Conservation (phyloP, 2,888 invertebrate species). For the Drosophila anomelani region DNA sequence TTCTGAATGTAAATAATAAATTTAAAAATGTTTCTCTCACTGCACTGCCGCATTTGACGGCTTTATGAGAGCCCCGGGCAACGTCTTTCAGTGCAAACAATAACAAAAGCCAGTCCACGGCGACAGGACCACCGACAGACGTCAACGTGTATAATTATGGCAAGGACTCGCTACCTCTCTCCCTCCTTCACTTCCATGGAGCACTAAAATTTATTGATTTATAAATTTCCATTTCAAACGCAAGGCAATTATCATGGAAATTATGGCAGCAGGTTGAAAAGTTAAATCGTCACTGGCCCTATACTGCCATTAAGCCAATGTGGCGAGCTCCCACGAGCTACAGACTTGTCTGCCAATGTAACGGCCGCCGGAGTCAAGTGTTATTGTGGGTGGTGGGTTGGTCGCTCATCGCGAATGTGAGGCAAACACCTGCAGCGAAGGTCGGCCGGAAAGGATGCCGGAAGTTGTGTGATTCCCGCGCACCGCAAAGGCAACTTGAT, state of each 20-base stretch:
- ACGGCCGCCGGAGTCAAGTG: constrained; percentile 6
- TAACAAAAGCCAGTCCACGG: constrained; percentile 35
- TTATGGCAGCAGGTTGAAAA: constrained; percentile 42
- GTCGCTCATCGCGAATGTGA: constrained; percentile 9
- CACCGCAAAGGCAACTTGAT: constrained; percentile 13
- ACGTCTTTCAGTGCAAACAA: constrained; percentile 71
- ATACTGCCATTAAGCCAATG: constrained; percentile 10
- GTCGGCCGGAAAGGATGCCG: constrained; percentile 56
- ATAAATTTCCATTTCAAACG: constrained; percentile 48
- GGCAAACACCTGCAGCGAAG: constrained; percentile 39
- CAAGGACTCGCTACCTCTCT: constrained; percentile 9
- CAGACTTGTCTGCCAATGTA: constrained; percentile 15
- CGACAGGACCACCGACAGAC: constrained; percentile 8
- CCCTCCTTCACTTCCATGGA: neutral
- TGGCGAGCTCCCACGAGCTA: constrained; percentile 11
- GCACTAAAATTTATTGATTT: constrained; percentile 63
- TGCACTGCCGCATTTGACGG: constrained; percentile 43
- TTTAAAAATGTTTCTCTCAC: neutral
- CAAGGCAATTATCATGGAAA: constrained; percentile 48
- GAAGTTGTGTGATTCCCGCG: constrained; percentile 63
- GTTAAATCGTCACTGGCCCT: constrained; percentile 20
- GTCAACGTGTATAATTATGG: constrained; percentile 65
- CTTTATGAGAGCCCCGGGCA: constrained; percentile 62
- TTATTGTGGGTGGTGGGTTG: constrained; percentile 3
- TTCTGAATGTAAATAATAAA: neutral